Percentiles rank a stretch among this genome's conserved stretches.
Conservation (phyloP, 2,113 vertebrate genomes). For the Anolis carolinensis region DNA sequence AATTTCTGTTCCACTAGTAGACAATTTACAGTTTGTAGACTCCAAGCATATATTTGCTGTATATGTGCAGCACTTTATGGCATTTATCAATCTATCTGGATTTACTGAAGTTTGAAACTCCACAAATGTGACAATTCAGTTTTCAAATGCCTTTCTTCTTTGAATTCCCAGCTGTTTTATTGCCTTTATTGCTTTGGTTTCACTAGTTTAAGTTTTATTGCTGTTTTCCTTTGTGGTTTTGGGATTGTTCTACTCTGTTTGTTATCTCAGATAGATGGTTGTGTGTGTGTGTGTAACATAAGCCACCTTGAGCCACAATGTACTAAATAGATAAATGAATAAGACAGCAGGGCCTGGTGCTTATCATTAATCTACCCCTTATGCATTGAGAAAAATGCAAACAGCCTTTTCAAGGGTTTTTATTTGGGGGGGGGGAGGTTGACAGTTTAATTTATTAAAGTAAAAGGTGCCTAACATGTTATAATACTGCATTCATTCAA, state of each 20-base stretch:
- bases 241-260: not conserved
- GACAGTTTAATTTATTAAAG: not conserved
- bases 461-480: not conserved
- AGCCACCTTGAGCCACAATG: not conserved
- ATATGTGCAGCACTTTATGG: not conserved
- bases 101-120: not conserved
- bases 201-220: not conserved
- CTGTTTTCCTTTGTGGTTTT: not conserved
- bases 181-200: constrained; percentile 1
- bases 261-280: not conserved
- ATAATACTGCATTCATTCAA: constrained; percentile 1
- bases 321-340: not conserved
- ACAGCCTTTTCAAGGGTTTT: not conserved
- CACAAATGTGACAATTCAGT: not conserved
- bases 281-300: not conserved
- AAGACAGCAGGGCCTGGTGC: not conserved
- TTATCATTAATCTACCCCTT: not conserved
- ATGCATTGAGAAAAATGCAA: not conserved
- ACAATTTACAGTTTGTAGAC: not conserved
- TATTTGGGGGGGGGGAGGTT: not conserved
- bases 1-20: not conserved
- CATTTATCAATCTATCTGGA: not conserved
- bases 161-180: constrained; percentile 3
- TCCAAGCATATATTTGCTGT: not conserved
- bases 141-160: not conserved